Base-by-base conservation (phyloP, 1,140 invertebrate species). In the Ptiloglossa arizonensis region DNA sequence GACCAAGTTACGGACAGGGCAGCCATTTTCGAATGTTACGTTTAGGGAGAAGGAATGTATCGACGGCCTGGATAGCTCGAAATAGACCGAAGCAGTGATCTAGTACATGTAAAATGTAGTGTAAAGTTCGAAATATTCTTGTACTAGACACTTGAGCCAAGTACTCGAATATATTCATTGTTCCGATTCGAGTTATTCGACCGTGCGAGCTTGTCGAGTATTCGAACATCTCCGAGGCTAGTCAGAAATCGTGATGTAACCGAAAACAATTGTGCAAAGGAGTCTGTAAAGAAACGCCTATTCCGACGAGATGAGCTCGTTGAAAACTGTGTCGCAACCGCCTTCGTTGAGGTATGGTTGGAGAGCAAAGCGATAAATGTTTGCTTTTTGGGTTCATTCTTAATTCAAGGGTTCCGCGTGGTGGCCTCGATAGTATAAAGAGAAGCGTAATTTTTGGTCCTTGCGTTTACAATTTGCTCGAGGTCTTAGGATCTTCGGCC, bases 271-370 rank as follows among this genome's bases (percentile, higher is more conserved):
- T 56, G 38, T 27, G n/a, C 38, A 15, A 6, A 41, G 9, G 27
- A 62, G 38, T 72, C 62, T 50, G 15, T 62, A 62, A 62, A 72
- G 57, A 50, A 72, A 62, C 48, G 17, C 19, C 17, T 2, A 11
- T 59, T 32, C 15, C 4, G 29, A 29, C n/a, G 38, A 44, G 41
- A 62, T 62, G 41, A 46, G 15, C 48, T 71, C 56, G 8, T n/a
- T 46, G 54, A n/a, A 71, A 71, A 71, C 27, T n/a, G 1, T 60
- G 56, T 60, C 27, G 56, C 56, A 72, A 62, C 24, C 11, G 29
- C 8, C 2, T 72, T 50, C 22, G 41, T 38, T 27, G 41, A 50
- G 32, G 13, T 15, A 5, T 13, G 27, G 17, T 62, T 62, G 15
- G 15, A n/a, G 27, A 50, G 38, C 69, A 60, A 48, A 46, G 15